phyloP scores from a whole-genome alignment of 64 coral and sea anemone genomes.

The Stichodactyla helianthus region DNA sequence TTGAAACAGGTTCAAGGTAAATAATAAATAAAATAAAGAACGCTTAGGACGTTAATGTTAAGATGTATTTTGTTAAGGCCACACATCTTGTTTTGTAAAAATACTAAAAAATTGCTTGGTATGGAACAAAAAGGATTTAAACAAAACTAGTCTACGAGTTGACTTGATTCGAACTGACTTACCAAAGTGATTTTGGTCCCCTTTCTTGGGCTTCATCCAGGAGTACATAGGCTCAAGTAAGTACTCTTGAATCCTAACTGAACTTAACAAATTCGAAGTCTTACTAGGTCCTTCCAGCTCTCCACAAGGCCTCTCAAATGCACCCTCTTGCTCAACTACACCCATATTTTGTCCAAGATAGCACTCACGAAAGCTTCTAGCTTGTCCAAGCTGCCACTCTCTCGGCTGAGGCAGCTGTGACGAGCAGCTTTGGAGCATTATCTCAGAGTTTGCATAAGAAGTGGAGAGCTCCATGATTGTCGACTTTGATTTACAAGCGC shows the following conservation, averaged over 20 bases:
- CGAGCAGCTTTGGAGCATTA: background rate
- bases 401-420: background rate
- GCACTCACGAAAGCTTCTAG: background rate
- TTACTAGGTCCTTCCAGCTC: background rate
- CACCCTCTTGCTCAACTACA: background rate
- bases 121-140: background rate
- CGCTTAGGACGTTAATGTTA: background rate
- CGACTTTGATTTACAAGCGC: slow-evolving; percentile 6
- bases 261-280: background rate
- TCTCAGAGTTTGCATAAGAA: slow-evolving; percentile 29
- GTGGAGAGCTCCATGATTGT: slow-evolving; percentile 16
- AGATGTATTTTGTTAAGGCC: background rate
- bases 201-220: slow-evolving; percentile 32
- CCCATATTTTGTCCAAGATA: background rate
- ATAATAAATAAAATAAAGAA: background rate
- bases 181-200: slow-evolving; percentile 21
- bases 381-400: slow-evolving; percentile 10
- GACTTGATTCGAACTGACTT: background rate
- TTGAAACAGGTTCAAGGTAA: background rate
- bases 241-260: slow-evolving; percentile 17
- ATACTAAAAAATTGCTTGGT: background rate
- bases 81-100: background rate
- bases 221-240: slow-evolving; percentile 20
- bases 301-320: background rate
- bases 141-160: background rate